Percentiles rank a stretch among this genome's conserved stretches.
phyloP scores from a whole-genome alignment of 2,797 vertebrate genomes.

The Lemur catta region DNA sequence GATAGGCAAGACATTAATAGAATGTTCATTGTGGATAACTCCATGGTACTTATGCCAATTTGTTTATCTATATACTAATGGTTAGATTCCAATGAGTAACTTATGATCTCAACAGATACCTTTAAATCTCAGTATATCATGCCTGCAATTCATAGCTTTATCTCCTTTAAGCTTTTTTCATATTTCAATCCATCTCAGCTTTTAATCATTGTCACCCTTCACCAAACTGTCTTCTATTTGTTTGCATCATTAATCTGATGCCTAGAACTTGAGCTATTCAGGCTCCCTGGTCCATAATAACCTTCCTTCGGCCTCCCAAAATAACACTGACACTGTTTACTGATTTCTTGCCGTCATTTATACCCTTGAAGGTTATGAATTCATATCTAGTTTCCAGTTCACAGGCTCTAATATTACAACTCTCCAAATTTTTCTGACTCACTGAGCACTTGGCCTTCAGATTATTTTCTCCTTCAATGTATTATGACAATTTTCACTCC shows the following conservation, averaged over 20 bases:
- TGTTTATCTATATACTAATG: neutral
- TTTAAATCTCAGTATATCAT: neutral
- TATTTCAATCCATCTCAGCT: neutral
- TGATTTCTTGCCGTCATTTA: conserved; percentile 24
- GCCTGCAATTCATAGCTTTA: neutral
- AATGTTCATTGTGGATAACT: conserved; percentile 11
- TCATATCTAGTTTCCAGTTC: conserved; percentile 65
- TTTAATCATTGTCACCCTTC: conserved; percentile 14
- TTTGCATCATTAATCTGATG: conserved; percentile 44
- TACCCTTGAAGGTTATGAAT: conserved; percentile 51
- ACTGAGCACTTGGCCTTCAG: conserved; percentile 45
- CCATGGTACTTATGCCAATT: neutral
- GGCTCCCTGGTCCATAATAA: conserved; percentile 19
- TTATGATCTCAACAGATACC: neutral
- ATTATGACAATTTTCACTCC: conserved; percentile 40
- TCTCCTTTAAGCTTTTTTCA: conserved; percentile 4
- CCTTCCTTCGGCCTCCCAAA: conserved; percentile 13
- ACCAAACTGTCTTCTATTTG: neutral
- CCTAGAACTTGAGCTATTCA: neutral
- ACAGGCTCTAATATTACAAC: conserved; percentile 32
- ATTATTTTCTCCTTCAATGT: conserved; percentile 36
- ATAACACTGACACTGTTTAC: conserved; percentile 58
- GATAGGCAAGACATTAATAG: neutral
- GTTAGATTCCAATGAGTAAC: conserved; percentile 7
- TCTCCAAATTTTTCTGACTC: conserved; percentile 64